Percentiles rank a stretch among this genome's conserved stretches.
phyloP scores from a whole-genome alignment of 2,797 vertebrate species.

The Morelia viridis region DNA sequence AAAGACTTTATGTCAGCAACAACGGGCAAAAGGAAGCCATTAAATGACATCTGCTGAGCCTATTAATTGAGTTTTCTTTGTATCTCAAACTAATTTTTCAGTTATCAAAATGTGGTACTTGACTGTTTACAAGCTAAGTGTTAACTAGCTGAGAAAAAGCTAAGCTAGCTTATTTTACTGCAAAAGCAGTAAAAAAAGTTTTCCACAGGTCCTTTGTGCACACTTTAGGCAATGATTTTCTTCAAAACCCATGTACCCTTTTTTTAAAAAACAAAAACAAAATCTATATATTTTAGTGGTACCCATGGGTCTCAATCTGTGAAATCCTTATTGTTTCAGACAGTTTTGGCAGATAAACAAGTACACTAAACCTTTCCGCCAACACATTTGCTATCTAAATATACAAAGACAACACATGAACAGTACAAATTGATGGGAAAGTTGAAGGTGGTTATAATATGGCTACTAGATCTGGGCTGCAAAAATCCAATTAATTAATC shows the following conservation, averaged over 20 bases:
- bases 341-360: background rate
- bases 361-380: background rate
- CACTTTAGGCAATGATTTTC: constrained; percentile 23
- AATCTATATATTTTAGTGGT: background rate
- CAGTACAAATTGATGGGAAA: constrained; percentile 45
- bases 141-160: constrained; percentile 34
- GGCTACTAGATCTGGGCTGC: background rate
- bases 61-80: background rate
- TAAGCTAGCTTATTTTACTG: constrained; percentile 30
- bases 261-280: background rate
- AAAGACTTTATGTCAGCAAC: background rate
- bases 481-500: background rate
- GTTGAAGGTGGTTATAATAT: constrained; percentile 1
- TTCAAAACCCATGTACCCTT: background rate
- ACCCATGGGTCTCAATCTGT: background rate
- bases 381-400: constrained; percentile 35
- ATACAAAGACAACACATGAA: constrained; percentile 43
- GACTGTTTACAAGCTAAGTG: background rate
- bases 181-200: constrained; percentile 30
- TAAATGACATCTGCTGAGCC: background rate
- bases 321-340: background rate
- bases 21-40: background rate
- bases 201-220: constrained; percentile 23
- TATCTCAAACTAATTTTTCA: constrained; percentile 14
- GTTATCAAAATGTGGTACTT: constrained; percentile 9